Evolutionary conservation across 2,888 invertebrate species (phyloP), one percentile per base, ranked within the genome.

Genomic region (Bimastos eiseni): DNA sequence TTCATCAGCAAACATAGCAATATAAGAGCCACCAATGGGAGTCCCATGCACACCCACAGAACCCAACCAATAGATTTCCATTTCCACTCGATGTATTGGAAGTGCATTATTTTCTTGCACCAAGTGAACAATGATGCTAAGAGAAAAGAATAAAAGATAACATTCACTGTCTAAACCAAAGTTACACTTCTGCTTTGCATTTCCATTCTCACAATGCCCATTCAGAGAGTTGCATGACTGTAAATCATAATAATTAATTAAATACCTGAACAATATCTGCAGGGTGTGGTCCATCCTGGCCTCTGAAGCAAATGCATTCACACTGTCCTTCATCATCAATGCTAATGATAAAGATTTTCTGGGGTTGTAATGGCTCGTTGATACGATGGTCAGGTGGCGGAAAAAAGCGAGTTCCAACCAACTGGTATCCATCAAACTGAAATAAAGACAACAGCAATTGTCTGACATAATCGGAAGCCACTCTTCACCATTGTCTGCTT

Each of bases 381-480:
- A 86, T 37, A 17, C 30, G 34, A 37, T 17, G 36, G 24, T 37
- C 86, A 19, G 86, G 86, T 34, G 86, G 86, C 0, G 86, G 34
- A 86, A 36, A 86, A 86, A 36, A 86, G 21, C 86, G 86, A 86
- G 86, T 86, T 24, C 86, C 86, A 86, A 86, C 37, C 34, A 86
- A 86, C 37, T 37, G 86, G 37, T 36, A 86, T 86, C 86, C 86
- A 86, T 86, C 86, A 86, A 86, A 86, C 86, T 86, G 24, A 86
- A 86, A 19, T 33, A 84, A 86, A 86, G 30, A 86, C 37, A 86
- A 86, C 4, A 86, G 37, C n/a, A 86, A 70, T n/a, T 17, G n/a
- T 70, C 4, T 70, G 70, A n/a, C 70, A 70, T n/a, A 17, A n/a
- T 70, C n/a, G n/a, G 70, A 70, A 70, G 70, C 70, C n/a, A n/a